These are phyloP conservation scores for Aldabrachelys gigantea DNA, from an alignment of 2,113 vertebrate genomes.

Conservation along the genomic window DNA sequence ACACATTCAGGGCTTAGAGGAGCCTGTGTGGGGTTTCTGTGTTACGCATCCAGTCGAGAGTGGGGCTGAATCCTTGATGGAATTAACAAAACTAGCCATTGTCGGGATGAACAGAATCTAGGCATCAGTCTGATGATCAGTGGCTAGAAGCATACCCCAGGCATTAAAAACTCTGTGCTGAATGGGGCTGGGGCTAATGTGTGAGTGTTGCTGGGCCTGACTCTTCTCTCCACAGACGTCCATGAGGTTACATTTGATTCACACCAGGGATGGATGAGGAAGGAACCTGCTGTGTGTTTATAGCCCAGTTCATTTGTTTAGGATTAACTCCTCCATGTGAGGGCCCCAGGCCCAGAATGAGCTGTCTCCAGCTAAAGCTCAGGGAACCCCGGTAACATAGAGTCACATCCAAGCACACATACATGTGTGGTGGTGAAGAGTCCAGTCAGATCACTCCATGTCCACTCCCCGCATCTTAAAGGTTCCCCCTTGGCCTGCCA, in stretches of 20 bases:
- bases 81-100: too few species aligned
- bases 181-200: not conserved
- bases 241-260: not conserved
- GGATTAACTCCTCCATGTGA: not conserved
- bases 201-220: not conserved
- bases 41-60: too few species aligned
- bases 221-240: not conserved
- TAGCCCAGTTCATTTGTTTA: not conserved
- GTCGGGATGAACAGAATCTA: too few species aligned
- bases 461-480: not conserved
- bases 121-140: too few species aligned
- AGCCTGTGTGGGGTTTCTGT: too few species aligned
- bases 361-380: not conserved
- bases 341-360: not conserved
- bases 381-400: too few species aligned
- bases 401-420: too few species aligned
- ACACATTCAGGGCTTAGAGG: too few species aligned
- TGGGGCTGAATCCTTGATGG: too few species aligned
- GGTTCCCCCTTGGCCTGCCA: not conserved
- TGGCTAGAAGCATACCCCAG: too few species aligned
- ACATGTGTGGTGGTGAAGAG: not conserved
- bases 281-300: not conserved
- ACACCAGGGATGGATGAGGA: not conserved
- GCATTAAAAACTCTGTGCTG: too few species aligned
- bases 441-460: not conserved